Evolutionary conservation across 1,140 invertebrate species (phyloP), one percentile per base, ranked within the genome.

Genomic region (Galendromus occidentalis): DNA sequence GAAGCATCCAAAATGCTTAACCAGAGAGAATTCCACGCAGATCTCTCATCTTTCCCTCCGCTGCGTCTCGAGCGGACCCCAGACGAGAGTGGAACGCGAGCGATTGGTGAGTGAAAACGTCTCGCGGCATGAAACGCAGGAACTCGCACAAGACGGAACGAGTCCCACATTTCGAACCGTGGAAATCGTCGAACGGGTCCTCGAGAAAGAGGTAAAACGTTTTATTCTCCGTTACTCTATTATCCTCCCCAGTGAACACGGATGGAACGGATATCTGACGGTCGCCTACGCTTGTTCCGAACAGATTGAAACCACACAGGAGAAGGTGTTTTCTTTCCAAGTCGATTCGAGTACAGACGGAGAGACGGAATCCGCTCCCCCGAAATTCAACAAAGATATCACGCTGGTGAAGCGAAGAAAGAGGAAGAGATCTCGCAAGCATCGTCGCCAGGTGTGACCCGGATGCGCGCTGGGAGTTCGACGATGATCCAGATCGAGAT

Each of bases 161-260:
- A 59, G 51, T 59, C 51, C 51, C n/a, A 59, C 51, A 4, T 59
- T 59, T 9, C 51, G 51, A 6, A 59, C 51, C 51, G 14, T 59
- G 51, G 51, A 59, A 59, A 59, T 59, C 51, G 51, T 59, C 33
- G 51, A 59, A 33, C 51, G 51, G 25, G 22, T 59, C 5, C 51
- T 59, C 20, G 51, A 59, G 22, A 59, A 59, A 33, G 51, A 59
- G 51, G 51, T 59, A 59, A 1, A 14, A 59, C n/a, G 9, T 9
- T 39, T 39, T 39, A 39, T n/a, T n/a, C n/a, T n/a, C n/a, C n/a
- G n/a, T n/a, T n/a, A n/a, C n/a, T n/a, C n/a, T n/a, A n/a, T n/a
- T n/a, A n/a, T n/a, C n/a, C n/a, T n/a, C n/a, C n/a, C n/a, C n/a
- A n/a, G n/a, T n/a, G n/a, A n/a, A n/a, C n/a, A n/a, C n/a, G 9